These are phyloP conservation scores for Lottia gigantea DNA, from an alignment of 2,888 invertebrate species.

Conservation along the genomic window DNA sequence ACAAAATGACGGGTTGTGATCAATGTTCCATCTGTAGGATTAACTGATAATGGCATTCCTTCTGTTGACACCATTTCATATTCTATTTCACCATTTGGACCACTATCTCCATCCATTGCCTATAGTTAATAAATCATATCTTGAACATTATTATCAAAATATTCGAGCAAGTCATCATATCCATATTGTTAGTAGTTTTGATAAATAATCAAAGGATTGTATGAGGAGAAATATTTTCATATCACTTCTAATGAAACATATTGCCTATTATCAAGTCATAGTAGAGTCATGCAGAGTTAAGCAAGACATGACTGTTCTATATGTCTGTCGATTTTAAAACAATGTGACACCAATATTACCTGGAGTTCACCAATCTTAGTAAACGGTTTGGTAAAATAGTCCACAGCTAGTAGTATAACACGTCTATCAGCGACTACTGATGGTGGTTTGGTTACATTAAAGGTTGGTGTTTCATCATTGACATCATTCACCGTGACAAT, in stretches of 20 bases:
- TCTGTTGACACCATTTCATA: slow-evolving; percentile 22
- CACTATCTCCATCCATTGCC: slow-evolving; percentile 43
- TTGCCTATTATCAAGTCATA: no score
- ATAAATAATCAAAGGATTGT: no score
- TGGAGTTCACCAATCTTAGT: slow-evolving; percentile 83
- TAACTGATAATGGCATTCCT: neutral
- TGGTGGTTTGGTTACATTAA: slow-evolving; percentile 77
- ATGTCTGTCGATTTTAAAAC: no score
- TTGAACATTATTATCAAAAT: no score
- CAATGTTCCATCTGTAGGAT: slow-evolving; percentile 3
- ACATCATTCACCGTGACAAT: slow-evolving; percentile 86
- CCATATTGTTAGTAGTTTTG: neutral
- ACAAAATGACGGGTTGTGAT: slow-evolving; percentile 29
- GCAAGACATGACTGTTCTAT: no score
- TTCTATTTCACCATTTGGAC: slow-evolving; percentile 33
- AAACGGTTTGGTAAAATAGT: slow-evolving; percentile 78
- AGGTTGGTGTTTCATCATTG: slow-evolving; percentile 89
- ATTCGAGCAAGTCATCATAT: no score
- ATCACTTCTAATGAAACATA: no score
- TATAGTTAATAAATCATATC: slow-evolving; percentile 22
- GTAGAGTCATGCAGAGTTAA: no score
- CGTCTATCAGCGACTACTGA: slow-evolving; percentile 17
- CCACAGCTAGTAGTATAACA: slow-evolving; percentile 82
- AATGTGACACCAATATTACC: no score
- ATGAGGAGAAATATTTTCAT: no score